Conservation (phyloP, 2,888 invertebrate genomes). For the Hetaerina titia region DNA sequence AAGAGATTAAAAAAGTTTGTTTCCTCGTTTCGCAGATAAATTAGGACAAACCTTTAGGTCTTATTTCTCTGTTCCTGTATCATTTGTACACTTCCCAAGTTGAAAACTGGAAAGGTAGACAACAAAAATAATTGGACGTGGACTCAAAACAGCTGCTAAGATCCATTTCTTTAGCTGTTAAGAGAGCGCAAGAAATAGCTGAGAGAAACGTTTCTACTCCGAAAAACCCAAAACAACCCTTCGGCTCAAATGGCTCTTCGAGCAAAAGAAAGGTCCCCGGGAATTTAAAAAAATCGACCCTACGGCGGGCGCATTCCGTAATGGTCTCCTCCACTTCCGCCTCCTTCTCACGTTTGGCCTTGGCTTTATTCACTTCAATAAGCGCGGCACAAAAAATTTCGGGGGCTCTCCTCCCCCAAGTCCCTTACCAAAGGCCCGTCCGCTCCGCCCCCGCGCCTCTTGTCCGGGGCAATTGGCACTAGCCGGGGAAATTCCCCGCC, state of each 20-base stretch:
- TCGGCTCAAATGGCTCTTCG: slow-evolving; percentile 2
- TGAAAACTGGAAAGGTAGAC: too few relatives aligned
- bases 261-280: not conserved
- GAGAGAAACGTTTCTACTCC: not conserved
- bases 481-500: not conserved
- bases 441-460: not conserved
- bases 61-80: too few relatives aligned
- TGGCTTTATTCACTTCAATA: slow-evolving; percentile 41
- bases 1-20: too few relatives aligned
- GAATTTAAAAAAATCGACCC: not conserved
- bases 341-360: slow-evolving; percentile 27
- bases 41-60: too few relatives aligned
- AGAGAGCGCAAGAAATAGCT: not conserved
- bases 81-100: too few relatives aligned
- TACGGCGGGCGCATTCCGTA: not conserved
- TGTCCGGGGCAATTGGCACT: not conserved
- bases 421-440: not conserved
- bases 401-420: not conserved
- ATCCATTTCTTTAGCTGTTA: not conserved
- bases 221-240: slow-evolving; percentile 39
- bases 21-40: too few relatives aligned
- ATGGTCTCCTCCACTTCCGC: slow-evolving; percentile 54
- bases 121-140: not conserved
- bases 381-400: slow-evolving; percentile 31
- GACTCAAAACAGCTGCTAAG: not conserved